Evolutionary conservation across 2,888 invertebrate species (phyloP).

Genomic region (Rotaria socialis): DNA sequence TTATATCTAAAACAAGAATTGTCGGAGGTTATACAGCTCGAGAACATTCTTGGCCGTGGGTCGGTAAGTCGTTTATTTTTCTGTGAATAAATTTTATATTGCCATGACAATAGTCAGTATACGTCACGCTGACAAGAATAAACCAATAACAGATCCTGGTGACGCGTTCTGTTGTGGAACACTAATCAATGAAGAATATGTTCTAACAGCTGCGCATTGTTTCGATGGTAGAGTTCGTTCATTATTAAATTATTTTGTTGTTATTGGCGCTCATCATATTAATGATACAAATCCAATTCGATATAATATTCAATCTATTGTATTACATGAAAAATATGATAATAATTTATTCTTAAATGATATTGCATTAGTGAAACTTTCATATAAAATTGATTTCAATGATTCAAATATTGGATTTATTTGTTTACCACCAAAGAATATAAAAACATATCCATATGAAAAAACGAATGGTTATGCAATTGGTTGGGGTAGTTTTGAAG

Average conservation of each 20-base stretch:
- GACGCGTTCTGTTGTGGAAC: slow-evolving; percentile 23
- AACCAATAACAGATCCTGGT: not conserved
- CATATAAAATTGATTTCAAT: not conserved
- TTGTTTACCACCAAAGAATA: not conserved
- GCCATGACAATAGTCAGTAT: not conserved
- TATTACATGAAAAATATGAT: slow-evolving; percentile 19
- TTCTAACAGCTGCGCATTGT: slow-evolving; percentile 46
- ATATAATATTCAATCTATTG: not conserved
- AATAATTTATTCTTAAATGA: not conserved
- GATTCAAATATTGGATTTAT: not conserved
- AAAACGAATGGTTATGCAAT: not conserved
- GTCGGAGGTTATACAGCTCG: not conserved
- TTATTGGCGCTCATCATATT: not conserved
- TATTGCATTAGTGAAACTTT: not conserved
- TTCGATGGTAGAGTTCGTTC: not conserved
- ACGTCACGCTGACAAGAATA: no score
- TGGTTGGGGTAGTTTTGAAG: slow-evolving; percentile 35
- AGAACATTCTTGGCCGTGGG: slow-evolving; percentile 18
- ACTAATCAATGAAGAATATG: slow-evolving; percentile 32
- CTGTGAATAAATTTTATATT: no score
- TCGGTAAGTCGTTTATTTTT: not conserved
- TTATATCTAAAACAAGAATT: not conserved
- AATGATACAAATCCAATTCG: not conserved
- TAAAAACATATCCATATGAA: not conserved
- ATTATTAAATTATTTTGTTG: not conserved